A percentile compares a stretch with the other conserved stretches of the same genome.
phyloP scores from a whole-genome alignment of 1,140 invertebrate genomes.

The Goniozus legneri region DNA sequence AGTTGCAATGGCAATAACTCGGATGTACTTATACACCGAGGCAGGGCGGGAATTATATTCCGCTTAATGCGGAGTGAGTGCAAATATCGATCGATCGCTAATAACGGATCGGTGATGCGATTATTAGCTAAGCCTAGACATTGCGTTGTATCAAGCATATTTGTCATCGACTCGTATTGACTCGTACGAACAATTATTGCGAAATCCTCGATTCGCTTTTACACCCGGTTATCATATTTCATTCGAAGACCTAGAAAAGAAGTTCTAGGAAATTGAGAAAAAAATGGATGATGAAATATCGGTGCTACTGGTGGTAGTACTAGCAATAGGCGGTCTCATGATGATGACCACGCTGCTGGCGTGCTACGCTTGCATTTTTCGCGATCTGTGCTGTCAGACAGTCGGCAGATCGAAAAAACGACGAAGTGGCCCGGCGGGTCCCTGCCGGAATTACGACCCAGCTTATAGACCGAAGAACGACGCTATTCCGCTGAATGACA shows the following conservation, averaged over 20 bases:
- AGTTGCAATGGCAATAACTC: too few species aligned
- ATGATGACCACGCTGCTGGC: slow-evolving; percentile 31
- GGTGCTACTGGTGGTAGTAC: slow-evolving; percentile 33
- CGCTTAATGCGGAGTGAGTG: too few species aligned
- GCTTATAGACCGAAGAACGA: slow-evolving; percentile 18
- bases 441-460: slow-evolving; percentile 16
- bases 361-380: slow-evolving; percentile 39
- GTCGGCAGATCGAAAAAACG: slow-evolving; percentile 25
- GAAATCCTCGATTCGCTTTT: too few species aligned
- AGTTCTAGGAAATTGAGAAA: background rate
- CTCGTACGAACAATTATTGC: too few species aligned
- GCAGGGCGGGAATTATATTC: too few species aligned
- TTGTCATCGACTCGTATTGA: too few species aligned
- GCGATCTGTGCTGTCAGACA: slow-evolving; percentile 33
- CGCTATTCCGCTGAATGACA: slow-evolving; percentile 33
- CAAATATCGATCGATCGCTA: too few species aligned
- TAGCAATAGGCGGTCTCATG: slow-evolving; percentile 31
- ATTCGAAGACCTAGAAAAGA: background rate
- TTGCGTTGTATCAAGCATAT: too few species aligned
- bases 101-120: too few species aligned
- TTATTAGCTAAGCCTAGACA: too few species aligned
- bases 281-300: slow-evolving; percentile 33
- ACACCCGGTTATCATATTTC: slow-evolving; percentile 2
- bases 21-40: too few species aligned
- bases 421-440: slow-evolving; percentile 14